Conservation (phyloP, 2,888 invertebrate species). For the Cryptops parisi region DNA sequence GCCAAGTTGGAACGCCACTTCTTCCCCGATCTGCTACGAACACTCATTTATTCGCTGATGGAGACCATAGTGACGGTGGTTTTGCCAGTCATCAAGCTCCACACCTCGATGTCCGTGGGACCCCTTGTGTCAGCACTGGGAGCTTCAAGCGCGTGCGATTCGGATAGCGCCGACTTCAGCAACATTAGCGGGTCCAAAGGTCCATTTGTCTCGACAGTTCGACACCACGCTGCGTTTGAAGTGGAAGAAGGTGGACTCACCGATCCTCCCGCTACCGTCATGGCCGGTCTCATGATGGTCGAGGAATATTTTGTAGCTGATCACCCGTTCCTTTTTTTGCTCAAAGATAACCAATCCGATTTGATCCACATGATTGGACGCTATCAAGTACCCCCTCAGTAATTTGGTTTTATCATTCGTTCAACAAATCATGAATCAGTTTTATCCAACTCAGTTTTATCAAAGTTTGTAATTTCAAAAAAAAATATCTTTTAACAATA, state of each 20-base stretch:
- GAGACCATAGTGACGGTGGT: background rate
- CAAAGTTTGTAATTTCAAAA: too few relatives aligned
- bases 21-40: background rate
- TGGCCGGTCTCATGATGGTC: background rate
- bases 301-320: constrained; percentile 1
- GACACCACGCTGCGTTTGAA: background rate
- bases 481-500: too few relatives aligned
- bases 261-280: background rate
- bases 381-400: background rate
- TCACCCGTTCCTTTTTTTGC: background rate
- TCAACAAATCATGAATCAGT: too few relatives aligned
- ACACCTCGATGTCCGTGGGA: background rate
- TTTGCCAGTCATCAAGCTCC: background rate
- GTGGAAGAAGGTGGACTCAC: background rate
- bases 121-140: background rate
- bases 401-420: too few relatives aligned
- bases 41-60: background rate
- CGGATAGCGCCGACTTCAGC: background rate
- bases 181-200: background rate
- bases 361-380: background rate
- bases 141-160: background rate
- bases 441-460: too few relatives aligned
- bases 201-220: background rate
- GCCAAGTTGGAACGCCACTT: background rate
- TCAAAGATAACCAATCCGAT: background rate